Percentiles rank a stretch among this genome's conserved stretches.
phyloP scores from a whole-genome alignment of 2,797 vertebrate species.

The Garrulus glandarius region DNA sequence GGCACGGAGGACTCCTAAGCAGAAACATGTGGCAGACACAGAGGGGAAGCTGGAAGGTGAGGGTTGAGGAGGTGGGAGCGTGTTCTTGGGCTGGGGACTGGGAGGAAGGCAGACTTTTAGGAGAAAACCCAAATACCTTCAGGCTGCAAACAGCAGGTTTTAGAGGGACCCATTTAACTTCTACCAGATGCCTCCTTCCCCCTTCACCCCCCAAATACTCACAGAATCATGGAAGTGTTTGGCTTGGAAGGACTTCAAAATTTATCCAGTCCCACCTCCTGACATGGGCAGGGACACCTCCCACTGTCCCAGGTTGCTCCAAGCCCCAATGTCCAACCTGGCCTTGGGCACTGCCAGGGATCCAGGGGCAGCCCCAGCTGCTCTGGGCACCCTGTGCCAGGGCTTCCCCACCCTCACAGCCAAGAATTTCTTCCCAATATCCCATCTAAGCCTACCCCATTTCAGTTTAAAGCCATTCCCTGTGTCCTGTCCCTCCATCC shows the following conservation, averaged over 20 bases:
- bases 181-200: background rate
- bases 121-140: background rate
- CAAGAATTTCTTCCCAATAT: background rate
- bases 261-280: background rate
- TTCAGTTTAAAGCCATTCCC: background rate
- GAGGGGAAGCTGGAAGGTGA: background rate
- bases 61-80: background rate
- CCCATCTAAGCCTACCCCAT: background rate
- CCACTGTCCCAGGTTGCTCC: fast-evolving
- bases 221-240: background rate
- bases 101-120: background rate
- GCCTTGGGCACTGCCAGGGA: fast-evolving
- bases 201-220: fast-evolving
- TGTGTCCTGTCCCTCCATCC: background rate
- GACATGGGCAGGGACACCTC: background rate
- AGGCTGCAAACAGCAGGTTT: background rate
- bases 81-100: background rate
- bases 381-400: background rate
- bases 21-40: background rate
- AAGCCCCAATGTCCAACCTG: fast-evolving
- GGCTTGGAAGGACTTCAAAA: background rate
- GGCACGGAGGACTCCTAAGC: background rate
- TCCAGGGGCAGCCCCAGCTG: background rate
- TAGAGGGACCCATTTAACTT: background rate
- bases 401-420: fast-evolving